Evolutionary conservation across 2,113 vertebrate species (phyloP).

Genomic region (Recurvirostra avosetta): DNA sequence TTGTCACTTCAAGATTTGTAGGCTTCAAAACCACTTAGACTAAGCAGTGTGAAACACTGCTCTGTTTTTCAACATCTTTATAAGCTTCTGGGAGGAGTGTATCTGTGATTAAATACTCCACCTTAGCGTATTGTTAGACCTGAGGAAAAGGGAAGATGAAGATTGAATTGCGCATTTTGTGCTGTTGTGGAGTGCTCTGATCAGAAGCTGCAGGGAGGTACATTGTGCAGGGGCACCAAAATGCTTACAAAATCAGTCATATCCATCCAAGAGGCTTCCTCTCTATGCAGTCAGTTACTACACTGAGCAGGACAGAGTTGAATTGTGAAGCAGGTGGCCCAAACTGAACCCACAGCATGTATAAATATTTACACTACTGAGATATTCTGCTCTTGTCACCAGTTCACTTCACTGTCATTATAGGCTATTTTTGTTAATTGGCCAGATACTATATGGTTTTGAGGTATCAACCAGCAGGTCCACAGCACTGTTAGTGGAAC

Average conservation of each 20-base stretch:
- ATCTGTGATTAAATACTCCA: not conserved
- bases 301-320: not conserved
- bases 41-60: not conserved
- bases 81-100: not conserved
- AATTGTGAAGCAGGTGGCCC: not conserved
- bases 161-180: not conserved
- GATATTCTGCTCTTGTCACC: not conserved
- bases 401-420: not conserved
- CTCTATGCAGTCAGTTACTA: not conserved
- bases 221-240: not conserved
- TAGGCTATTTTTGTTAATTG: not conserved
- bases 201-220: not conserved
- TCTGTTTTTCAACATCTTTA: not conserved
- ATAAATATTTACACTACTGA: not conserved
- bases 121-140: not conserved
- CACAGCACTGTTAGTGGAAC: not conserved
- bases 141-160: not conserved
- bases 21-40: not conserved
- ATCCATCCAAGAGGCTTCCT: not conserved
- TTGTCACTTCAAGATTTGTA: not conserved
- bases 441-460: not conserved
- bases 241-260: not conserved
- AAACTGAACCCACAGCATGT: not conserved
- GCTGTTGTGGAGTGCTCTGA: not conserved
- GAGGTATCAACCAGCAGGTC: not conserved